phyloP scores from a whole-genome alignment of 2,888 invertebrate species.

The Cylindroiulus punctatus region DNA sequence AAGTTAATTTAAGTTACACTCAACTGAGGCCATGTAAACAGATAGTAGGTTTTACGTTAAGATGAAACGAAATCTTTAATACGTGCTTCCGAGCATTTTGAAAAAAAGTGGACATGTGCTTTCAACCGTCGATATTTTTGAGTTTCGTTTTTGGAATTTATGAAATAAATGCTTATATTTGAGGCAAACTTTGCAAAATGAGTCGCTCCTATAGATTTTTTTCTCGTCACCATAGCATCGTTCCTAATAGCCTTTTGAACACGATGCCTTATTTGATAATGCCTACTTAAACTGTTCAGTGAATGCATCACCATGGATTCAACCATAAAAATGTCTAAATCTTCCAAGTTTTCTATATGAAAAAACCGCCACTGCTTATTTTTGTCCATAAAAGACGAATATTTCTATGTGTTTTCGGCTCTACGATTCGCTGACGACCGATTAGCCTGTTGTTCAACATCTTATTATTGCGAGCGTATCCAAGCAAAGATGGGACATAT shows the following conservation, averaged over 20 bases:
- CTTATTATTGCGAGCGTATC: slow-evolving; percentile 2
- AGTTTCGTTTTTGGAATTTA: neutral
- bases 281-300: neutral
- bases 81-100: neutral
- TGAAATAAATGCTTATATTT: neutral
- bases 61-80: too few relatives aligned
- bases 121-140: too few relatives aligned
- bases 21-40: too few relatives aligned
- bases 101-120: neutral
- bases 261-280: neutral
- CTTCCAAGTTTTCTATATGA: neutral
- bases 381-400: neutral
- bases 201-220: neutral
- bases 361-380: neutral
- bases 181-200: neutral
- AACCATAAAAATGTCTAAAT: neutral
- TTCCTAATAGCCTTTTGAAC: neutral
- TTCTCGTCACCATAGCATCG: neutral
- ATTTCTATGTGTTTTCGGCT: neutral
- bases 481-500: neutral
- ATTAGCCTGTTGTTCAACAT: slow-evolving; percentile 26
- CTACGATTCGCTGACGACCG: neutral
- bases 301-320: slow-evolving; percentile 35
- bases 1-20: too few relatives aligned
- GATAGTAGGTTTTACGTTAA: too few relatives aligned